Base-by-base conservation (phyloP, 1,140 invertebrate genomes). In the Drosophila watanabei region DNA sequence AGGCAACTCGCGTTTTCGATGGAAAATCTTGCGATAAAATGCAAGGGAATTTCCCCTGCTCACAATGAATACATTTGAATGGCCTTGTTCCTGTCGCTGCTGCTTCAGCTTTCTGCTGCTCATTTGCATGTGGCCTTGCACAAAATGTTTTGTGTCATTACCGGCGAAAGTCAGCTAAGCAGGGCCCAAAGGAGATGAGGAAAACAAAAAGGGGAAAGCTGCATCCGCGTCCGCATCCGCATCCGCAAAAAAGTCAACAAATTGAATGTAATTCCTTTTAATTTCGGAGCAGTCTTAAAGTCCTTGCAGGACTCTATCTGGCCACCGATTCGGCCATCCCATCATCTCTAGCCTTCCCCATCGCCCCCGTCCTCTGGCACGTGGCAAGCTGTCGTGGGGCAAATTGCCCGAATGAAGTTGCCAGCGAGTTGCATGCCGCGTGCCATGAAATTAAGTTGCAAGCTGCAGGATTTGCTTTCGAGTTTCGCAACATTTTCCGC, bases 361-460 rank as follows among this genome's bases (percentile, higher is more conserved):
- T 2, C 45, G 33, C 16, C 14, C 11, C 20, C 10, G 24, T 28
- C 14, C 30, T 32, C 18, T 56, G 69, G 82, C 60, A 88, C 84
- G 78, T 81, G 85, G 84, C 76, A 84, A 75, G 78, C 78, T 80
- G 68, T 87, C 80, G 76, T 73, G 69, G 56, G 80, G 78, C 84
- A 88, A 88, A 88, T 88, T 89, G 84, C 85, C 80, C 85, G 78
- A 88, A 88, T 89, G 85, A 89, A 79, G 81, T 80, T 89, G 81
- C 80, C 62, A 80, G 78, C 80, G 54, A 81, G 54, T 68, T 37
- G 65, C 52, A 71, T 51, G 77, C 66, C 68, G 71, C 85, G 64
- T 85, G 81, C 78, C 78, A 89, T 85, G 85, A 88, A 89, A 88
- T 88, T 88, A 88, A 88, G 85, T 88, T 88, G 85, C 85, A 88